These are phyloP conservation scores for Chaetogeoica ovagalla DNA, from an alignment of 2,888 invertebrate species.

Conservation along the genomic window DNA sequence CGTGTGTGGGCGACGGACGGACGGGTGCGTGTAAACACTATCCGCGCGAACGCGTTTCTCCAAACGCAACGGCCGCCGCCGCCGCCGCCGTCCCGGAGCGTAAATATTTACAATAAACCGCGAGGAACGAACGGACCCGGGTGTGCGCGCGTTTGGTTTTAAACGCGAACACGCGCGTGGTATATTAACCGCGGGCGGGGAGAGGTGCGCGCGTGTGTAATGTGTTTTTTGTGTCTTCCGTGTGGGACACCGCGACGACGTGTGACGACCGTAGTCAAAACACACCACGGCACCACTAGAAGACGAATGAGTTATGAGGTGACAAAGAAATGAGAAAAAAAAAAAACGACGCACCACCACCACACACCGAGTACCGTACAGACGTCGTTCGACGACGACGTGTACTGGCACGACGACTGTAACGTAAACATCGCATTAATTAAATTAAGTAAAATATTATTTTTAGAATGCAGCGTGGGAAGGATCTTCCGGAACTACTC, in stretches of 20 bases:
- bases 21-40: too few relatives aligned
- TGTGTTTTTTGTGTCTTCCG: not conserved
- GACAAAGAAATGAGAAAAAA: conserved; percentile 12
- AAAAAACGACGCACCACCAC: too few relatives aligned
- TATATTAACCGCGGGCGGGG: not conserved
- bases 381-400: conserved; percentile 46
- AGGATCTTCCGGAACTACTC: not conserved
- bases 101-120: conserved; percentile 24
- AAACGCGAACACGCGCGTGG: not conserved
- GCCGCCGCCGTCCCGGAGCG: conserved; percentile 6
- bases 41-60: not conserved
- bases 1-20: conserved; percentile 28
- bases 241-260: not conserved
- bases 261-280: conserved; percentile 31
- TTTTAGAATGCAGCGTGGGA: conserved; percentile 28
- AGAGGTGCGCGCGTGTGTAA: not conserved
- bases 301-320: conserved; percentile 39
- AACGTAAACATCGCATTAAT: conserved; percentile 46
- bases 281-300: too few relatives aligned
- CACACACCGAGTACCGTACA: too few relatives aligned
- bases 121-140: not conserved
- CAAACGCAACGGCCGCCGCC: too few relatives aligned
- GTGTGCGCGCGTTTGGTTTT: conserved; percentile 16
- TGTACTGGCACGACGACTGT: not conserved
- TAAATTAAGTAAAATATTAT: conserved; percentile 30